phyloP scores from a whole-genome alignment of 2,113 vertebrate genomes.

The Chlorodrepanis virens region DNA sequence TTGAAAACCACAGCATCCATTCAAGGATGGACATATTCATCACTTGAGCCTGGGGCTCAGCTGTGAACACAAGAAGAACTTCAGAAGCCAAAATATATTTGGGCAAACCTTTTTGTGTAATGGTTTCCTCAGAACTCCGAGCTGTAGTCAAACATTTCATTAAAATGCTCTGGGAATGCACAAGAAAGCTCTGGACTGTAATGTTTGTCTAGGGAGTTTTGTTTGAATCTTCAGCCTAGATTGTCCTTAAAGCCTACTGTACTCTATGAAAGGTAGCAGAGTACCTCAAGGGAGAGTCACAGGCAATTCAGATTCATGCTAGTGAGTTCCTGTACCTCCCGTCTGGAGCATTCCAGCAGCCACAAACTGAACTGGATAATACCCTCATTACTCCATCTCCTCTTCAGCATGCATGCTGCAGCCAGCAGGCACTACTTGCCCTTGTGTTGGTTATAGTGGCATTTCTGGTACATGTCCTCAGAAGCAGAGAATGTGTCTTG shows the following conservation, averaged over 20 bases:
- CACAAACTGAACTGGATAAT: neutral
- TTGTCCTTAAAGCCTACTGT: constrained; percentile 14
- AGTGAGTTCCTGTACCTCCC: neutral
- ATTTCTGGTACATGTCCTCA: neutral
- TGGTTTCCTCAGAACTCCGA: constrained; percentile 10
- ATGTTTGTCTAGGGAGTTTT: neutral
- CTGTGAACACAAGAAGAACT: neutral
- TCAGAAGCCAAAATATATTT: constrained; percentile 24
- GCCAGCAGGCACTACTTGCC: neutral
- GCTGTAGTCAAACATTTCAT: neutral
- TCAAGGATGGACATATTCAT: neutral
- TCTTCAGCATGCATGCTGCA: neutral
- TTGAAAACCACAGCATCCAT: neutral
- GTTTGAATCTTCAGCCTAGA: neutral
- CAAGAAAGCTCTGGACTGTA: neutral
- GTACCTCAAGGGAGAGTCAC: neutral
- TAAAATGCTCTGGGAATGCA: neutral
- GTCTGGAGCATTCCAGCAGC: neutral
- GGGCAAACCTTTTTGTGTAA: neutral
- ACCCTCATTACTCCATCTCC: neutral
- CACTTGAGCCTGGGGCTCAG: neutral
- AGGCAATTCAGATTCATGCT: neutral
- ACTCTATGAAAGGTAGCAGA: neutral
- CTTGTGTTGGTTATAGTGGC: neutral
- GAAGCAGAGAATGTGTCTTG: neutral